Evolutionary conservation across 2,113 vertebrate species (phyloP).

Genomic region (Sapajus apella): DNA sequence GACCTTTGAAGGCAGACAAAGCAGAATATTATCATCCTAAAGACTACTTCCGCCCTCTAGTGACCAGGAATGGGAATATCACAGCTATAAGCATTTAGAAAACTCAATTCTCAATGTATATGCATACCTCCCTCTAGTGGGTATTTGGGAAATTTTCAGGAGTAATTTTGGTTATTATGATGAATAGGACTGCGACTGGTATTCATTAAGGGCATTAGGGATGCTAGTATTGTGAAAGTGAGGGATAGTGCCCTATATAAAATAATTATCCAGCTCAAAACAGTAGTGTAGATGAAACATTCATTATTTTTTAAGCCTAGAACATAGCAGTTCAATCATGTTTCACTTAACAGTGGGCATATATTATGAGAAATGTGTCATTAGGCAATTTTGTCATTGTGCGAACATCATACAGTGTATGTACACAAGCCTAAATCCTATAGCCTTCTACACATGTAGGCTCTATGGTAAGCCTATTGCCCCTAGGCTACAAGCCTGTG

Average conservation of each 20-base stretch:
- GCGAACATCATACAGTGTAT: background rate
- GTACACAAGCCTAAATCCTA: background rate
- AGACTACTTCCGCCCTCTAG: slow-evolving; percentile 1
- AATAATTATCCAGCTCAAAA: background rate
- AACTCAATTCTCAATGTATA: background rate
- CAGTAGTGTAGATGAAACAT: background rate
- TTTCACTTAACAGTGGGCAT: background rate
- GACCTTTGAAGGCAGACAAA: background rate
- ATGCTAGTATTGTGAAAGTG: background rate
- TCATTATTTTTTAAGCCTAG: slow-evolving; percentile 3
- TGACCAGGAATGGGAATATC: background rate
- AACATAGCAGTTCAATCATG: background rate
- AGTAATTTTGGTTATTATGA: slow-evolving; percentile 1
- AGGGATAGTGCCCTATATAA: background rate
- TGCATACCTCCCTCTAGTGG: background rate
- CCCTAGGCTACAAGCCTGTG: background rate
- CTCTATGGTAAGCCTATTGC: background rate
- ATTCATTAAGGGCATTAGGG: background rate
- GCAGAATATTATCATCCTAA: background rate
- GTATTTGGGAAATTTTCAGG: background rate
- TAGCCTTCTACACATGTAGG: background rate
- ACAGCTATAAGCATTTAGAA: background rate
- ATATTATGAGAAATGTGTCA: background rate
- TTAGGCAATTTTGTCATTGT: background rate
- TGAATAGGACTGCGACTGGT: background rate